Conservation (phyloP, 2,113 vertebrate species). For the Stegostoma tigrinum region DNA sequence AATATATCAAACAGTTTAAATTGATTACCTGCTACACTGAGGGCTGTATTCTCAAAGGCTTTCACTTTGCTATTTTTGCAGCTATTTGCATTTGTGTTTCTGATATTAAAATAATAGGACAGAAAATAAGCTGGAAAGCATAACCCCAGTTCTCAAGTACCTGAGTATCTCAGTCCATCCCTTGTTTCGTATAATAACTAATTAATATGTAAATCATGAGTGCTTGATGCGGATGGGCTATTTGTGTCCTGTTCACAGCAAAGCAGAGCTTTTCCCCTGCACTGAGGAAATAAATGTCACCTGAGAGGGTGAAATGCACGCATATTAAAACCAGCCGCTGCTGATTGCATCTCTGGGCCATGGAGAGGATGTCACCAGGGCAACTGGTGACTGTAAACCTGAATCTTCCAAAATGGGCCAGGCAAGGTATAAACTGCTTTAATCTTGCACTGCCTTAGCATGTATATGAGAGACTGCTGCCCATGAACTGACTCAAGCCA, state of each 20-base stretch:
- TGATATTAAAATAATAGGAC: background rate
- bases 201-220: conserved; percentile 22
- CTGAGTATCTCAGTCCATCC: too few relatives aligned
- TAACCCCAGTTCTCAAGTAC: background rate
- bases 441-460: background rate
- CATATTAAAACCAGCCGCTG: conserved; percentile 10
- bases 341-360: background rate
- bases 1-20: conserved; percentile 27
- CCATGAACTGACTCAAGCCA: background rate
- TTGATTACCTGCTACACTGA: background rate
- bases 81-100: background rate
- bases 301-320: conserved; percentile 8
- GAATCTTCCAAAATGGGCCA: conserved; percentile 13
- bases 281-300: conserved; percentile 12
- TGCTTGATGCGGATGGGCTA: background rate
- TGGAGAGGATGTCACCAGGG: conserved; percentile 9
- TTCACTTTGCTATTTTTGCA: background rate
- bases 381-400: background rate
- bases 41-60: background rate
- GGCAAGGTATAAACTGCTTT: background rate
- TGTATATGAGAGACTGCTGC: background rate
- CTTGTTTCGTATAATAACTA: background rate
- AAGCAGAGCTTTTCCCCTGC: background rate
- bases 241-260: background rate
- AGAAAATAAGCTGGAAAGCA: background rate